Evolutionary conservation across 2,888 invertebrate species (phyloP).

Genomic region (Hymenopus coronatus): DNA sequence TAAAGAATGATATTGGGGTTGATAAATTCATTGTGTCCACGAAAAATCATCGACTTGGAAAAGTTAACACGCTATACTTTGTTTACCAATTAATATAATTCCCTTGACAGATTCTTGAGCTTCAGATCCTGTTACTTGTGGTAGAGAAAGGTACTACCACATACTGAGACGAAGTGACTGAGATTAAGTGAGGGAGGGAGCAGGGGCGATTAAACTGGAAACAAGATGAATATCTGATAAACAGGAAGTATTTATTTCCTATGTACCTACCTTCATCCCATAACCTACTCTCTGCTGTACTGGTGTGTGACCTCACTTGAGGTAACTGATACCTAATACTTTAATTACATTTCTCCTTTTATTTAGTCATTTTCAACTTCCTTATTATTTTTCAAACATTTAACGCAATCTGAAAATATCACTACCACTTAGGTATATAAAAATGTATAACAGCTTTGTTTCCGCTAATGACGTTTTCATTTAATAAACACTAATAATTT

Average conservation of each 20-base stretch:
- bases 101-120: neutral
- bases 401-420: no score
- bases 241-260: neutral
- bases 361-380: neutral
- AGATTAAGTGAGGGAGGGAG: neutral
- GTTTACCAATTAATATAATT: neutral
- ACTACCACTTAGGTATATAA: no score
- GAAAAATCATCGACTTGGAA: neutral
- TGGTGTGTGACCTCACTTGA: neutral
- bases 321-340: neutral
- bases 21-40: neutral
- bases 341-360: neutral
- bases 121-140: neutral
- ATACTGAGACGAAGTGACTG: neutral
- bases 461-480: no score
- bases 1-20: neutral
- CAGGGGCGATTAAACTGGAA: neutral
- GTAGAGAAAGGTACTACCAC: neutral
- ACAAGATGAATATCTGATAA: neutral
- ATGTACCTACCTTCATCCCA: neutral
- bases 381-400: neutral
- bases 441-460: no score
- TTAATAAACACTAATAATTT: no score
- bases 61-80: neutral
- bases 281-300: neutral